phyloP scores from a whole-genome alignment of 2,797 vertebrate species.

The Pangasius larnaudii region DNA sequence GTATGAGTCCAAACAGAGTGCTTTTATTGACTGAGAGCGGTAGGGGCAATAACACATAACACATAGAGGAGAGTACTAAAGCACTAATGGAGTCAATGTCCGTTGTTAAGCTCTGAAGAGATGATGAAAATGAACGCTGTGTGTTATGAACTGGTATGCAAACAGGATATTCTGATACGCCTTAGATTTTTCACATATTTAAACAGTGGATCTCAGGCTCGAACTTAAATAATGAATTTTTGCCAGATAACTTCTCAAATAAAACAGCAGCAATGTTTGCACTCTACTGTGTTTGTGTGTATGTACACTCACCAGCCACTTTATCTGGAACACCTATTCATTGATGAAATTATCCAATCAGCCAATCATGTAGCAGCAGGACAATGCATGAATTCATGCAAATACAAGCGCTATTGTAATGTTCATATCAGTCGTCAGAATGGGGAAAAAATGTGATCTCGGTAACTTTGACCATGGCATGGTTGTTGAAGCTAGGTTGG shows the following conservation, averaged over 20 bases:
- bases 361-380: not conserved
- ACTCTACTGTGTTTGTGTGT: not conserved
- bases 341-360: not conserved
- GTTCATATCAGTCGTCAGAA: not conserved
- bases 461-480: not conserved
- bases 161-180: not conserved
- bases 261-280: not conserved
- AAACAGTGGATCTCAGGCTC: not conserved
- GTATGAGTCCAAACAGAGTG: not conserved
- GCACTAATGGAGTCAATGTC: constrained; percentile 5
- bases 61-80: not conserved
- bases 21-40: constrained; percentile 12
- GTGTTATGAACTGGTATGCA: not conserved
- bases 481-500: not conserved
- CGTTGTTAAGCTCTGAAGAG: not conserved
- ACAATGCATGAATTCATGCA: not conserved
- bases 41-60: not conserved
- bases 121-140: not conserved
- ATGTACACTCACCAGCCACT: not conserved
- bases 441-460: not conserved
- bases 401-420: not conserved
- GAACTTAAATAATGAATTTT: not conserved
- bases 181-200: not conserved
- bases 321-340: not conserved
- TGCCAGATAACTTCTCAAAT: not conserved